Percentiles rank a stretch among this genome's conserved stretches.
These are phyloP conservation scores for Chirona hameri DNA, from an alignment of 2,888 invertebrate species.

Conservation along the genomic window DNA sequence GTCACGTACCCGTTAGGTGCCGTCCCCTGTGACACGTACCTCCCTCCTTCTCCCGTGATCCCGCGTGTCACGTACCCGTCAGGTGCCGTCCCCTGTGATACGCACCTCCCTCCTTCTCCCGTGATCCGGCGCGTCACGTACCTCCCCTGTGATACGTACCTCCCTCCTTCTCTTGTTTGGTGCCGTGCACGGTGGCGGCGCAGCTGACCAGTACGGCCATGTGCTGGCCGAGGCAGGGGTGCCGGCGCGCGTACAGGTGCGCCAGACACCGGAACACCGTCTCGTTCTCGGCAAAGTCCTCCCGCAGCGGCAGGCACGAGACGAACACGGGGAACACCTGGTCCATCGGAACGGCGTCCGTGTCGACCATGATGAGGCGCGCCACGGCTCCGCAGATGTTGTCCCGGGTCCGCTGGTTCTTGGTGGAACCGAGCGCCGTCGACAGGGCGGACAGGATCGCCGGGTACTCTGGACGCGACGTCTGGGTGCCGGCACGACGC, in stretches of 20 bases:
- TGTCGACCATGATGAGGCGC: constrained; percentile 64
- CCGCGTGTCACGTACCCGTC: background rate
- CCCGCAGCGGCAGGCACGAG: constrained; percentile 64
- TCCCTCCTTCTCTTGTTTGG: constrained; percentile 56
- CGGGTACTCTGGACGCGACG: constrained; percentile 56
- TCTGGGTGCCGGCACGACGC: constrained; percentile 35
- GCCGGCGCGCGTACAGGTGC: constrained; percentile 60
- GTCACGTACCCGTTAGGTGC: no score
- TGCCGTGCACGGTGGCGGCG: constrained; percentile 55
- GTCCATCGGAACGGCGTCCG: constrained; percentile 61
- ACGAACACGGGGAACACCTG: constrained; percentile 69
- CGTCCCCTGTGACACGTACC: no score
- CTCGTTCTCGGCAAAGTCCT: constrained; percentile 69
- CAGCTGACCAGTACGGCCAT: constrained; percentile 56
- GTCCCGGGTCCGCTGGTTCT: constrained; percentile 63
- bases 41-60: no score
- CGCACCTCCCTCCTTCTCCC: no score
- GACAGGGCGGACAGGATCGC: constrained; percentile 65
- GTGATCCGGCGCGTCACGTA: background rate
- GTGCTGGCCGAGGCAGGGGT: constrained; percentile 54
- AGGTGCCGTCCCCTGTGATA: no score
- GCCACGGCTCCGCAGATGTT: constrained; percentile 75
- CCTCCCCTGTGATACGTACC: constrained; percentile 47
- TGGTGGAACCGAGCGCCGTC: constrained; percentile 59
- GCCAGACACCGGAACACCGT: constrained; percentile 64